Conservation (phyloP, 2,888 invertebrate species). For the Griposia aprilina region DNA sequence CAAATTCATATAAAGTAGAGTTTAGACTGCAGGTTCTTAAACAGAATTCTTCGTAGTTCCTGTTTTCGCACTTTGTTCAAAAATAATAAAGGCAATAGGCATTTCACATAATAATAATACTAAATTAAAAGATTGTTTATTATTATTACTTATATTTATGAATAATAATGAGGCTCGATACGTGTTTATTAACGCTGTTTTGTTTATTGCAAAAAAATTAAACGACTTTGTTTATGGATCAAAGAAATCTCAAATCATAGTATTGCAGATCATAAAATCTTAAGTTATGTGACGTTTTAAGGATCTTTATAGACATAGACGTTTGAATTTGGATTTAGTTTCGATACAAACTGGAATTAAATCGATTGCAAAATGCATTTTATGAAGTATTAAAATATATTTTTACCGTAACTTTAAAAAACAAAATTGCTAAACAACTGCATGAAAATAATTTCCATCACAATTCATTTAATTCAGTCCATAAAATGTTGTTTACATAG, state of each 20-base stretch:
- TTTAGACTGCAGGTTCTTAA: conserved; percentile 56
- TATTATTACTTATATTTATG: conserved; percentile 34
- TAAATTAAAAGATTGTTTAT: conserved; percentile 50
- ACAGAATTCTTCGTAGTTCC: conserved; percentile 74
- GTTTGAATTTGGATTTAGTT: background rate
- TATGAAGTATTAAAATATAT: no score
- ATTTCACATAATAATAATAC: conserved; percentile 65
- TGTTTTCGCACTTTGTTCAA: conserved; percentile 72
- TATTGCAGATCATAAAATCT: background rate
- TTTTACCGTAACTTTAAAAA: no score
- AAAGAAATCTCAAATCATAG: conserved; percentile 4
- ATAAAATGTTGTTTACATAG: no score
- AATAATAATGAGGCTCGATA: conserved; percentile 29
- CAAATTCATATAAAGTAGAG: conserved; percentile 59
- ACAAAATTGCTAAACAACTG: no score
- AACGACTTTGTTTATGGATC: conserved; percentile 25
- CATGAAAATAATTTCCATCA: background rate
- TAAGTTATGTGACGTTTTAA: conserved; percentile 10
- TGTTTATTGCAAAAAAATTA: conserved; percentile 38
- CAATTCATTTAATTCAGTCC: background rate
- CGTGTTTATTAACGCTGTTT: conserved; percentile 35
- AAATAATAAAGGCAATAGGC: conserved; percentile 63
- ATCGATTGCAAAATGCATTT: background rate
- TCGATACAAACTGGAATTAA: background rate
- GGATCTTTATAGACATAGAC: conserved; percentile 12